A percentile compares a stretch with the other conserved stretches of the same genome.
These are phyloP conservation scores for Botrylloides violaceus DNA, from an alignment of 23 tunicate species.

Conservation along the genomic window DNA sequence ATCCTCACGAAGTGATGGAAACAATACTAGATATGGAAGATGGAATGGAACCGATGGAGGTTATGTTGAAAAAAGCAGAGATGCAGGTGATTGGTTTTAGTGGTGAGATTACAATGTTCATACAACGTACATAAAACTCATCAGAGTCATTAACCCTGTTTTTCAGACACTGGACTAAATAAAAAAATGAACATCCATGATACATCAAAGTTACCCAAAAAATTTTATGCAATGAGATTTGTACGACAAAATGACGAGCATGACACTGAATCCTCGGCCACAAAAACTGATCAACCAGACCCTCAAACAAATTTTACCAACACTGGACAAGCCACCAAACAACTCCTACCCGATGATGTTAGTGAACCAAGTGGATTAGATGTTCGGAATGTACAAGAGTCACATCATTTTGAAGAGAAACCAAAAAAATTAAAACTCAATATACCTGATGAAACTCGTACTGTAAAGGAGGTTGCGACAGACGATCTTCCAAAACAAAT, in stretches of 20 bases:
- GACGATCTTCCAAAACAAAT: background rate
- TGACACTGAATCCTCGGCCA: background rate
- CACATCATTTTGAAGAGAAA: background rate
- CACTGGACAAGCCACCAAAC: background rate
- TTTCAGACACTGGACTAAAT: slow-evolving; percentile 1
- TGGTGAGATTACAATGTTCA: slow-evolving; percentile 36
- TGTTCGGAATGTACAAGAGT: background rate
- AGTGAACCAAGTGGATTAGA: background rate
- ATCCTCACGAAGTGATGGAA: slow-evolving; percentile 64
- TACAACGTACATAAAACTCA: too few relatives aligned
- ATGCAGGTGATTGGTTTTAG: slow-evolving; percentile 46
- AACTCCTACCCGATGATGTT: background rate
- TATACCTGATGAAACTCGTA: background rate
- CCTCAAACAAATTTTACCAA: background rate
- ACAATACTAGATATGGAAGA: slow-evolving; percentile 41
- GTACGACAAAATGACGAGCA: background rate
- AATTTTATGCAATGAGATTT: slow-evolving; percentile 12
- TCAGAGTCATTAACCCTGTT: too few relatives aligned
- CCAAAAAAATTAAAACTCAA: background rate
- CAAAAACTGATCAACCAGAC: background rate
- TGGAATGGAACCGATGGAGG: slow-evolving; percentile 27
- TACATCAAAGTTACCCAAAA: slow-evolving; percentile 5
- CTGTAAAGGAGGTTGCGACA: background rate
- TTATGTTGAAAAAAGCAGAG: slow-evolving; percentile 46
- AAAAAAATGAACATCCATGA: slow-evolving; percentile 2